phyloP scores from a whole-genome alignment of 2,888 invertebrate genomes.

The Sipunculus nudus region DNA sequence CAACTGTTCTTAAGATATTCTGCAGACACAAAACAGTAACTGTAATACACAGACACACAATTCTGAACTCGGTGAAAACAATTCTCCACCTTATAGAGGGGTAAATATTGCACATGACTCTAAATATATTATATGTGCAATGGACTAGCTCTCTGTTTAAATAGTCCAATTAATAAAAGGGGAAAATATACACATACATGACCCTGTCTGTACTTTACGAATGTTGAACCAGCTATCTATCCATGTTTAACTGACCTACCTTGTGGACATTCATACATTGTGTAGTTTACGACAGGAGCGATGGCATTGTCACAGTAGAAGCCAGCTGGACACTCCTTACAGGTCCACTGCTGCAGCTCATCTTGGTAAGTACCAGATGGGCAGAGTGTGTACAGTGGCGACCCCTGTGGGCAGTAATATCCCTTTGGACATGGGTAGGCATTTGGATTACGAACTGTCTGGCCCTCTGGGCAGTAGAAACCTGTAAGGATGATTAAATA shows the following conservation, averaged over 20 bases:
- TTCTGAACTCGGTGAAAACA: no score
- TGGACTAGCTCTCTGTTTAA: no score
- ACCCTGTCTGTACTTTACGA: no score
- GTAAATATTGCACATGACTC: no score
- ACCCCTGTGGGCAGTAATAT: slow-evolving; percentile 51
- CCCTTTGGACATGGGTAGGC: slow-evolving; percentile 58
- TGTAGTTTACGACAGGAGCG: slow-evolving; percentile 55
- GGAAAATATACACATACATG: no score
- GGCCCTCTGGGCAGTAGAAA: slow-evolving; percentile 54
- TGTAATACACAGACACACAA: no score
- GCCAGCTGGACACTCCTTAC: slow-evolving; percentile 59
- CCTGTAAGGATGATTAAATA: slow-evolving; percentile 45
- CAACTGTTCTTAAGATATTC: no score
- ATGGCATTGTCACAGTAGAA: slow-evolving; percentile 60
- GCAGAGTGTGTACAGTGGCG: slow-evolving; percentile 49
- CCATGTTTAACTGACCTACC: slow-evolving; percentile 37
- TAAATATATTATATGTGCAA: no score
- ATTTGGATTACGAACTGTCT: slow-evolving; percentile 48
- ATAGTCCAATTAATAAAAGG: no score
- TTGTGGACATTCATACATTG: slow-evolving; percentile 54
- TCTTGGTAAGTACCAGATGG: slow-evolving; percentile 59
- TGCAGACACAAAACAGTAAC: no score
- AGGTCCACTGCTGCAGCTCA: slow-evolving; percentile 33
- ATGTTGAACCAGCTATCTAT: no score
- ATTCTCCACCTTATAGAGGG: no score